Base-by-base conservation (phyloP, 2,888 invertebrate genomes). In the Brachycybe producta region DNA sequence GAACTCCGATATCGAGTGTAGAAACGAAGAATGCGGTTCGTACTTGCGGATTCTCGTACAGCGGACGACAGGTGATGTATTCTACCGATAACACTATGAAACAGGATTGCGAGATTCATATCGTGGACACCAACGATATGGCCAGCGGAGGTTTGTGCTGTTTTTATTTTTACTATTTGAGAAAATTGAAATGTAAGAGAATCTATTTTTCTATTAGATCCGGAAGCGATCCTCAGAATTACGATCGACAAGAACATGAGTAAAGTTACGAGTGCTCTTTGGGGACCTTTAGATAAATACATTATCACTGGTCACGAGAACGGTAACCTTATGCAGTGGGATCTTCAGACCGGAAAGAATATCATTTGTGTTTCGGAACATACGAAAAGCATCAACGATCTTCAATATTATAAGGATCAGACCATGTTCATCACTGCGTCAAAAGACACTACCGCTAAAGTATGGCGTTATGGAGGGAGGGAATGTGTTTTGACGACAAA, bases 401-500 rank as follows among this genome's bases (percentile, higher is more conserved):
- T 99, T 80, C 98, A 98, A 69, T 75, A 86, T 64, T 87, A 85
- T 49, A 83, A 84, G 58, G 91, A 97, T 63, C 81, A 83, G 21
- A 86, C 87, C 11, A 90, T 94, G 88, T 84, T 99, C 63, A 85
- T 99, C 30, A 91, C 98, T 0, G 92, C 97, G 2, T 94, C 92
- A 0, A 94, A 91, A 64, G 98, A 99, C 68, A 81, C 84, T 60
- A 90, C 95, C 0, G 88, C 98, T 0, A 94, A 92, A 69, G 69
- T 74, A 41, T 32, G 42, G 52, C n/a, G 5, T 39, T n/a, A n/a
- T n/a, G n/a, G n/a, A n/a, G n/a, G n/a, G n/a, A n/a, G n/a, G n/a
- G n/a, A n/a, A n/a, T n/a, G n/a, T n/a, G n/a, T n/a, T n/a, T n/a
- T n/a, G n/a, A n/a, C n/a, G n/a, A n/a, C n/a, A n/a, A n/a, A n/a